A percentile compares a stretch with the other conserved stretches of the same genome.
Conservation (phyloP, 2,888 invertebrate species). For the Eremobia ochroleuca region DNA sequence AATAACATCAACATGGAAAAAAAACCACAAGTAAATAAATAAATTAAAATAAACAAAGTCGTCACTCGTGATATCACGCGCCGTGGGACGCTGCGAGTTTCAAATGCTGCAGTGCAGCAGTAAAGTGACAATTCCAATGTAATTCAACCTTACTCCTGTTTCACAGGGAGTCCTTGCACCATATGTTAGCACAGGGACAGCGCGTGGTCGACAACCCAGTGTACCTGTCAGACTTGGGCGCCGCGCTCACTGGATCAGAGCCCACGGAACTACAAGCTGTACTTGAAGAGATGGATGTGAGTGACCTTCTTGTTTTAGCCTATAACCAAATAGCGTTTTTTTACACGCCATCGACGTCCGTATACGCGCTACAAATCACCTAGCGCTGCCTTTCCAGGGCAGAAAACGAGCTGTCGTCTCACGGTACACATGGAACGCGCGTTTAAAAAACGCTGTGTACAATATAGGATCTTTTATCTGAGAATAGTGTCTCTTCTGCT, state of each 20-base stretch:
- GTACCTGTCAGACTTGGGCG: slow-evolving; percentile 98
- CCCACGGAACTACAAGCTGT: slow-evolving; percentile 97
- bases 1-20: background rate
- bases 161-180: slow-evolving; percentile 97
- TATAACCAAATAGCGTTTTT: too few relatives aligned
- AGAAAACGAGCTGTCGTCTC: background rate
- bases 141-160: background rate
- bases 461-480: too few relatives aligned
- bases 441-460: background rate
- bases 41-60: background rate
- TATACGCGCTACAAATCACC: background rate
- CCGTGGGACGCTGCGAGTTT: background rate
- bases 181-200: slow-evolving; percentile 99
- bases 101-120: background rate
- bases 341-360: background rate
- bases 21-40: background rate
- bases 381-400: background rate
- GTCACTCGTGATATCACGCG: background rate
- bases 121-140: background rate
- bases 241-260: slow-evolving; percentile 98
- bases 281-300: slow-evolving; percentile 98
- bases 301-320: slow-evolving; percentile 71
- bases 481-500: background rate
- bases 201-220: slow-evolving; percentile 99
- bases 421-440: background rate